Base-by-base conservation (phyloP, 2,888 invertebrate species). In the Eledone cirrhosa region DNA sequence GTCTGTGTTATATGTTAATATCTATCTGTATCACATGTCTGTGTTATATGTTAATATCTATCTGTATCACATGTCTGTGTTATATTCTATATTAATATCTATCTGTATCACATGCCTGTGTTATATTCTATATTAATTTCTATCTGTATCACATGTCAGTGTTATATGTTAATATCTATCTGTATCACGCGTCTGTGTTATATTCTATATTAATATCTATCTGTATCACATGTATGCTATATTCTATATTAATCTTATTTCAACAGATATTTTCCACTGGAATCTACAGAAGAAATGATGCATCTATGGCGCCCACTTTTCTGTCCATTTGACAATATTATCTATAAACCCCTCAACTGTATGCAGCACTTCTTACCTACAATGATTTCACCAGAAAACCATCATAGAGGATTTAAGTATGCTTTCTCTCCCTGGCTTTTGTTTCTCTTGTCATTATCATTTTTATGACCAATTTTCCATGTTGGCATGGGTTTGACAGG, bases 241-340 rank as follows among this genome's bases (percentile, higher is more conserved):
- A 1, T n/a, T n/a, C 11, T 41, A 75, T 78, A 31, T 75, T n/a
- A 22, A n/a, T 13, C 48, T 67, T 33, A 11, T 24, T 59, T 63
- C 74, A 78, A 7, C 80, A 89, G 90, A 16, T 91, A 89, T 81
- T 91, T 91, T 81, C 84, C 89, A 22, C 81, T 85, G 31, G 92
- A 92, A 53, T 94, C 96, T 0, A 96, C 96, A 0, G 93, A 94
- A 90, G 97, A 97, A 91, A 96, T 98, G 87, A 91, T 98, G 78
- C 95, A 94, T 79, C 95, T 95, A 90, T 93, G 95, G 88, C 92
- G 95, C 78, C 97, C 97, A 0, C 93, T 93, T 84, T 91, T 97
- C 78, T 95, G 94, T 87, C 96, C 96, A 0, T 94, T 95, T 91
- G 92, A 92, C 80, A 92, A 87, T 77, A 87, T 87, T 4, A 87